A percentile compares a stretch with the other conserved stretches of the same genome.
These are phyloP conservation scores for Macrosiphum euphorbiae DNA, from an alignment of 2,888 invertebrate genomes.

Conservation along the genomic window DNA sequence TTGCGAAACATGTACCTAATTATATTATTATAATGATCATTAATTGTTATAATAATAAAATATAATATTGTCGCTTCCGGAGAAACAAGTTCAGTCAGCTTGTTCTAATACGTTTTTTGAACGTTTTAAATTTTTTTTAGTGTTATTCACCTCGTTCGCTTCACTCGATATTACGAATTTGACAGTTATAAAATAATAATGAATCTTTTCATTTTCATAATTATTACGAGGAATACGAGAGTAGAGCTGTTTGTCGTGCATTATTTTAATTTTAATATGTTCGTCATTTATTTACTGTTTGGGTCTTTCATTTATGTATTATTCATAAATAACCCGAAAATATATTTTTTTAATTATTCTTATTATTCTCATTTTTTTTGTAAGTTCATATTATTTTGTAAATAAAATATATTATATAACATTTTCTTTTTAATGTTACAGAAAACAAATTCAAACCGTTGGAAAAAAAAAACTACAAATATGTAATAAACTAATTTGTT, in stretches of 20 bases:
- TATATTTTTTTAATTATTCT: neutral
- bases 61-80: neutral
- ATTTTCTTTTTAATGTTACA: neutral
- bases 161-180: neutral
- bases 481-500: neutral
- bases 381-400: neutral
- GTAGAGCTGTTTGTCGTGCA: neutral
- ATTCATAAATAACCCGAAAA: neutral
- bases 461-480: neutral
- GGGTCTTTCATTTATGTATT: neutral
- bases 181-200: neutral
- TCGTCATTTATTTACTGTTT: neutral
- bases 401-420: neutral
- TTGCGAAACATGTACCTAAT: neutral
- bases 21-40: neutral
- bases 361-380: neutral
- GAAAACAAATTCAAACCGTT: neutral
- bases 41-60: neutral
- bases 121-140: neutral
- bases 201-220: too few relatives aligned
- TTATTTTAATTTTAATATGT: neutral
- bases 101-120: neutral
- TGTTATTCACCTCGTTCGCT: neutral
- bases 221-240: neutral
- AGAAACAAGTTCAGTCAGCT: constrained; percentile 1